Conservation (phyloP, 2,113 vertebrate genomes). For the Leiothrix lutea region DNA sequence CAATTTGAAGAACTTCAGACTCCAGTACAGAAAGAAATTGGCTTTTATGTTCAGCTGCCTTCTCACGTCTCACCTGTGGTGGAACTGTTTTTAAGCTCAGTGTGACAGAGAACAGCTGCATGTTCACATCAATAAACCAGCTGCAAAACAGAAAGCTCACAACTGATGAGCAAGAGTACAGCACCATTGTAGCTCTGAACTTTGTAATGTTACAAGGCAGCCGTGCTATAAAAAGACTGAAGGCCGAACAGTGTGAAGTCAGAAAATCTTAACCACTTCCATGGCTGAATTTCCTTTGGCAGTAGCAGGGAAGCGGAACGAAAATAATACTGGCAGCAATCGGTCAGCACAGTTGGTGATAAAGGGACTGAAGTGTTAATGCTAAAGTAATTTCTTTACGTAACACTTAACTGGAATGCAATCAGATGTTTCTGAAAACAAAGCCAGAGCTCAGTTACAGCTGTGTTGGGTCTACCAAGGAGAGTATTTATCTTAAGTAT, state of each 20-base stretch:
- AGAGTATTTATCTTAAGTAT: not conserved
- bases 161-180: not conserved
- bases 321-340: not conserved
- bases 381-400: not conserved
- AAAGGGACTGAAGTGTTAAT: not conserved
- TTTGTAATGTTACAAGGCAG: not conserved
- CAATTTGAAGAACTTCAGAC: not conserved
- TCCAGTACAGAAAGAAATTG: not conserved
- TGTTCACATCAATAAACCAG: not conserved
- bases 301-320: not conserved
- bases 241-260: conserved; percentile 9
- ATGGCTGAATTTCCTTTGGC: not conserved
- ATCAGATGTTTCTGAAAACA: not conserved
- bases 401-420: not conserved
- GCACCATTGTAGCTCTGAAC: not conserved
- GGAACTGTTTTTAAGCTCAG: not conserved
- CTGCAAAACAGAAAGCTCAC: not conserved
- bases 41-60: not conserved
- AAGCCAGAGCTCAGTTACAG: not conserved
- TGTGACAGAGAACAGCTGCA: not conserved
- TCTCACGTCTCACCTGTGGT: not conserved
- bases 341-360: not conserved
- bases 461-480: not conserved
- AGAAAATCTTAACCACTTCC: not conserved
- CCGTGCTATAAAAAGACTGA: not conserved